A percentile compares a stretch with the other conserved stretches of the same genome.
Evolutionary conservation across 35 echinoderm and acorn worm species (phyloP).

Genomic region (Heliocidaris erythrogramma): DNA sequence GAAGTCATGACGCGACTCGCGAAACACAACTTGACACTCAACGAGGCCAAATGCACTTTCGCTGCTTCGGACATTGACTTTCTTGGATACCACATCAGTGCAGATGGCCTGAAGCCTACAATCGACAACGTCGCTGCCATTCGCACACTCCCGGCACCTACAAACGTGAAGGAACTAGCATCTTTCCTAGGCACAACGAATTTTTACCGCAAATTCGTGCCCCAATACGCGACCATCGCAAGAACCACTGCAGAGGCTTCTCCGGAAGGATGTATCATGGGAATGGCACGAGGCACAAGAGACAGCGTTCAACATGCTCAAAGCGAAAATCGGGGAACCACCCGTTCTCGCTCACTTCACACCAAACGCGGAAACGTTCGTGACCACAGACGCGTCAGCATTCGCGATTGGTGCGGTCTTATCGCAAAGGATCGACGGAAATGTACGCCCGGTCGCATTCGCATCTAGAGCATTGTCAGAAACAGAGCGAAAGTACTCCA

Average conservation of each 20-base stretch:
- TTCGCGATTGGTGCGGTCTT: constrained; percentile 67
- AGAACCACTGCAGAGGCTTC: constrained; percentile 44
- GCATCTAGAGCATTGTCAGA: constrained; percentile 53
- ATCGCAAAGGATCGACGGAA: constrained; percentile 54
- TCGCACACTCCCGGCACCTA: not conserved
- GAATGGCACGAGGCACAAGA: constrained; percentile 18
- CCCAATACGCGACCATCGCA: constrained; percentile 47
- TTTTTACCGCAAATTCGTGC: constrained; percentile 59
- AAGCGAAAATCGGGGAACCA: constrained; percentile 21
- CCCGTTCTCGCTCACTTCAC: constrained; percentile 50
- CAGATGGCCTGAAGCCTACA: constrained; percentile 11
- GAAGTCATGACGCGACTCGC: too few species aligned
- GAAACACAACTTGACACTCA: constrained; percentile 43
- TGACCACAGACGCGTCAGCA: constrained; percentile 69
- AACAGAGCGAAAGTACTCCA: constrained; percentile 67
- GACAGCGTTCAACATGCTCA: constrained; percentile 41
- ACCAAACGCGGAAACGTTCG: not conserved
- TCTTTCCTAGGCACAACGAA: constrained; percentile 48
- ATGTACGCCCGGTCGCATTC: constrained; percentile 54
- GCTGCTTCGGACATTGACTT: constrained; percentile 48
- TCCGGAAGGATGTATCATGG: constrained; percentile 1
- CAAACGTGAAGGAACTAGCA: constrained; percentile 51
- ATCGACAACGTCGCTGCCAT: not conserved
- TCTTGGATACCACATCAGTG: constrained; percentile 48
- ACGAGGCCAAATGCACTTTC: constrained; percentile 63